phyloP scores from a whole-genome alignment of 2,113 vertebrate genomes.

The Lichenostomus cassidix region DNA sequence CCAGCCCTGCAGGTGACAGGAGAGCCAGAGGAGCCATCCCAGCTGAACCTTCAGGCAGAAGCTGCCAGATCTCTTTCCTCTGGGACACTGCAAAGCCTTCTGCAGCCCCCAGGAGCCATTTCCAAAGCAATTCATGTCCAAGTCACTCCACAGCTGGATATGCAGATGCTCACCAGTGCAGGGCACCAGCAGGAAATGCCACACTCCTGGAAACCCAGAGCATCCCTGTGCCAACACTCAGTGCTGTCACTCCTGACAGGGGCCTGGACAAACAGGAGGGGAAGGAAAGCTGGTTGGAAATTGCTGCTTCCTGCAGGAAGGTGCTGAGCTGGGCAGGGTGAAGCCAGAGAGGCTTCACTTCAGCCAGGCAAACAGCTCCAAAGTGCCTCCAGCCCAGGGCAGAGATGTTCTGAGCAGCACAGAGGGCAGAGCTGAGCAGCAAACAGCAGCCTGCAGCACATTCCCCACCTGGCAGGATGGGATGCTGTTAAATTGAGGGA shows the following conservation, averaged over 20 bases:
- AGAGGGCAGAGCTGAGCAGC: not conserved
- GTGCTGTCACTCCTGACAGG: not conserved
- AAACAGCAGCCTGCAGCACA: rapidly evolving
- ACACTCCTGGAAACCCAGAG: not conserved
- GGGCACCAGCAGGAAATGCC: not conserved
- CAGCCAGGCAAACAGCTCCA: not conserved
- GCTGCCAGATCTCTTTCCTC: not conserved
- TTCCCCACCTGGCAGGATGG: not conserved
- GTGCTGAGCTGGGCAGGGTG: not conserved
- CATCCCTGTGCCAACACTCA: rapidly evolving
- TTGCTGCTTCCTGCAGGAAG: not conserved
- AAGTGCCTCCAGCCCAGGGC: not conserved
- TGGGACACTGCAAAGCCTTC: not conserved
- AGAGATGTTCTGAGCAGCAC: not conserved
- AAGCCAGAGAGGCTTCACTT: not conserved
- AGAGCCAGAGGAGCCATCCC: rapidly evolving
- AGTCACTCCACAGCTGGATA: not conserved
- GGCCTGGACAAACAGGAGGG: not conserved
- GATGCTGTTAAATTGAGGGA: not conserved
- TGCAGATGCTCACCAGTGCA: not conserved
- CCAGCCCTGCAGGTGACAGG: not conserved
- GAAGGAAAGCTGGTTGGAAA: not conserved
- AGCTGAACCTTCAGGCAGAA: not conserved
- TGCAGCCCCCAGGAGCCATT: not conserved
- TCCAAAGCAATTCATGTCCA: not conserved